These are phyloP conservation scores for Philaethria dido DNA, from an alignment of 2,888 invertebrate genomes.

Conservation along the genomic window DNA sequence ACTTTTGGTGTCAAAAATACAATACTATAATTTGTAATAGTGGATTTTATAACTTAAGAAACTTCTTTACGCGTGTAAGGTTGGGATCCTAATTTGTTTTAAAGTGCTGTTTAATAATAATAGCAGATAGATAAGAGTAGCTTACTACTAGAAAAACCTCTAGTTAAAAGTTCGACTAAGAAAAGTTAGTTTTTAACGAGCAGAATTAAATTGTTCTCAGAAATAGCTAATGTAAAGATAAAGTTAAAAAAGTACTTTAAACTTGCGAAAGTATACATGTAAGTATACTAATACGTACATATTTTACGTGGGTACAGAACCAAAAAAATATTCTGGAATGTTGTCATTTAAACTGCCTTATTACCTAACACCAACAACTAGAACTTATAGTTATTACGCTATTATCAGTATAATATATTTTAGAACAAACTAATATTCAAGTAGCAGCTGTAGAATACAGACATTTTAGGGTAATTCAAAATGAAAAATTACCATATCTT, in stretches of 20 bases:
- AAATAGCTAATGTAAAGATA: conserved; percentile 12
- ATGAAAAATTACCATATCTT: conserved; percentile 70
- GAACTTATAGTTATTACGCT: conserved; percentile 20
- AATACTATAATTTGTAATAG: too few relatives aligned
- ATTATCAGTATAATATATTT: conserved; percentile 13
- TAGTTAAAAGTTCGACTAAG: conserved; percentile 4
- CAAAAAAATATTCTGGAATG: background rate
- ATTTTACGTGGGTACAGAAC: conserved; percentile 6
- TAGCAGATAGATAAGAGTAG: background rate
- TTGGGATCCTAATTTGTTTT: background rate
- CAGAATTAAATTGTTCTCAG: conserved; percentile 22
- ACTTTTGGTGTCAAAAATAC: too few relatives aligned
- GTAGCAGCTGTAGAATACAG: background rate
- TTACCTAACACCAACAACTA: conserved; percentile 11
- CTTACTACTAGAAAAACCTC: background rate
- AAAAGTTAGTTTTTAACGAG: conserved; percentile 23
- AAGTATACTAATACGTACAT: background rate
- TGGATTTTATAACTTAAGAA: background rate
- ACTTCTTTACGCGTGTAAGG: background rate
- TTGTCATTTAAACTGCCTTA: background rate
- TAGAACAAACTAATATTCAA: conserved; percentile 11
- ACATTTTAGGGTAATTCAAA: conserved; percentile 10
- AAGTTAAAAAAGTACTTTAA: conserved; percentile 17
- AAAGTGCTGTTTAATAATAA: background rate
- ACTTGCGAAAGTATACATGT: conserved; percentile 7